Evolutionary conservation across 2,113 vertebrate species (phyloP), one percentile per base, ranked within the genome.

Genomic region (Proterorhinus semilunaris): DNA sequence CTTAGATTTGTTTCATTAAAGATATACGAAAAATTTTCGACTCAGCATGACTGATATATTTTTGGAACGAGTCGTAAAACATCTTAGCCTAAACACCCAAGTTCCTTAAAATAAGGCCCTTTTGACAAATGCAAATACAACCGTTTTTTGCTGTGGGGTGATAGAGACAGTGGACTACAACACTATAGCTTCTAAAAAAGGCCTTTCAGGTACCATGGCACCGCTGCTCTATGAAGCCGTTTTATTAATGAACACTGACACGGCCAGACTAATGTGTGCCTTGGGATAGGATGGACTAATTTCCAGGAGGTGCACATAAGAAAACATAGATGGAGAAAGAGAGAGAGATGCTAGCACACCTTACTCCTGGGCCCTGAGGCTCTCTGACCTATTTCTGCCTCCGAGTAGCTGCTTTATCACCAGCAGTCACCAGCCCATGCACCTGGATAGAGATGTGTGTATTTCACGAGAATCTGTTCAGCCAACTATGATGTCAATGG

Each of bases 371-470:
- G 77, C 80, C 81, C 66, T 61, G 64, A 83, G 80, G 74, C 72
- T 83, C 64, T 79, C 71, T 88, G 88, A 89, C 87, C 90, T 81
- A 89, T 83, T 89, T 89, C 77, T 86, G 82, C 83, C 83, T 74
- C 47, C 59, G 80, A 88, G 74, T 65, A 77, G 80, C 84, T 73
- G 82, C 76, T 87, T 91, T 76, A 90, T 89, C 86, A 89, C 66
- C 65, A 49, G 72, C 80, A 84, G 65, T 77, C 69, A 82, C 81
- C 64, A 78, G 71, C 81, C 54, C 45, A 48, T 66, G 75, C 81
- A 90, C 82, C 87, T 85, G 82, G 74, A 75, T 51, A 42, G 46
- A 65, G 49, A 65, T 0, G n/a, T 61, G 64, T 54, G 7, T 67
- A 69, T 82, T 54, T 71, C 74, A 66, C 68, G 82, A 72, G 74